Evolutionary conservation across 2,797 vertebrate species (phyloP), one percentile per base, ranked within the genome.

Genomic region (Artibeus jamaicensis): DNA sequence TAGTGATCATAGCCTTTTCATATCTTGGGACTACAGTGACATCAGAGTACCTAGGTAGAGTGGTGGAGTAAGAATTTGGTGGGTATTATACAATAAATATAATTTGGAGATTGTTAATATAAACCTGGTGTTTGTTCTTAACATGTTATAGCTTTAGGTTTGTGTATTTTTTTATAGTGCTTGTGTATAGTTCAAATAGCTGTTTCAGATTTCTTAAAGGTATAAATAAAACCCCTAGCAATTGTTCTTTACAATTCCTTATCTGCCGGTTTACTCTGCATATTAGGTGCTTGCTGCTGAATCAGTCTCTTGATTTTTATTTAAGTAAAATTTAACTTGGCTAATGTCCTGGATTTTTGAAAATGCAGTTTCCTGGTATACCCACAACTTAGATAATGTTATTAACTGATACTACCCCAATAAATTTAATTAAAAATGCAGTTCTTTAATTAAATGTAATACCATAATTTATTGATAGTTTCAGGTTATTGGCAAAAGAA

Each of bases 321-420:
- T 86, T 68, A 77, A 87, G 73, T 94, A 73, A 77, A 89, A 84
- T 34, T 86, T 86, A 92, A 92, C 53, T 84, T 92, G 65, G 46
- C 9, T 78, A 44, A 46, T 79, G 29, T 79, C 37, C 39, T 89
- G 19, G 15, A 46, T 81, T 94, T 93, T 85, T 19, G 15, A 71
- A 91, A 86, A 42, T 91, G 10, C 85, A 85, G 11, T 93, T 89
- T 44, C n/a, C 22, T 29, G 26, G n/a, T 84, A 84, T 22, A 68
- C 62, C 44, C 34, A 32, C 26, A 50, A 37, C n/a, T 84, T 67
- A 84, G 2, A 67, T 82, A n/a, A 62, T 65, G 57, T 67, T 48
- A 48, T 26, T 67, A 83, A 65, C 42, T n/a, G 24, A 37, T 84
- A 22, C 46, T 34, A 48, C 22, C 21, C 21, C 44, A 84, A 10